phyloP scores from a whole-genome alignment of 1,140 invertebrate species.

The Acromyrmex charruanus region DNA sequence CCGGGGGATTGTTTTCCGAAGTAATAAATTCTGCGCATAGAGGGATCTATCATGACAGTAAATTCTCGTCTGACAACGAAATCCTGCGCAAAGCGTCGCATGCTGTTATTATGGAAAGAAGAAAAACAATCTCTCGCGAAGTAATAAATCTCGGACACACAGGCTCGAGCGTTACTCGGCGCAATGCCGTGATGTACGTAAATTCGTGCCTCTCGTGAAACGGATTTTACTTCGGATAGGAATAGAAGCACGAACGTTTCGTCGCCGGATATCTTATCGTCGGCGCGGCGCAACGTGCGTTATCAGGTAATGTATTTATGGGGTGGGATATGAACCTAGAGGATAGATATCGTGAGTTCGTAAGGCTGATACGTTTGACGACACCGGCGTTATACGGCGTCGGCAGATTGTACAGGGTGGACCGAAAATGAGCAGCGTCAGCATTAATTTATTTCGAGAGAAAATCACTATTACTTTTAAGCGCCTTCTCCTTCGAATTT shows the following conservation, averaged over 20 bases:
- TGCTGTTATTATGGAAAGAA: slow-evolving; percentile 52
- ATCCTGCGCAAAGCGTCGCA: slow-evolving; percentile 28
- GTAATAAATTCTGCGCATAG: slow-evolving; percentile 54
- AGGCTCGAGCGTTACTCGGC: not conserved
- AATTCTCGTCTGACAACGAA: slow-evolving; percentile 48
- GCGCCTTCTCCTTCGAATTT: not conserved
- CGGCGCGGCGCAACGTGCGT: slow-evolving; percentile 73
- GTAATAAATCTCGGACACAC: slow-evolving; percentile 42
- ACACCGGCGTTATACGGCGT: slow-evolving; percentile 30
- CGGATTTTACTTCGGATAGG: slow-evolving; percentile 4
- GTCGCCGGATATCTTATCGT: slow-evolving; percentile 82
- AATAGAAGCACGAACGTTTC: slow-evolving; percentile 56
- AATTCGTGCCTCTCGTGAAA: slow-evolving; percentile 40
- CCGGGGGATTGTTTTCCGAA: slow-evolving; percentile 40
- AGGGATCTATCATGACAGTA: slow-evolving; percentile 37
- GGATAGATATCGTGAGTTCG: slow-evolving; percentile 75
- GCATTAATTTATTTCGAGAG: not conserved
- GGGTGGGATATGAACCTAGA: slow-evolving; percentile 80
- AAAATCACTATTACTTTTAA: not conserved
- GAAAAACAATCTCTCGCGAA: slow-evolving; percentile 55
- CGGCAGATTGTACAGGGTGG: slow-evolving; percentile 20
- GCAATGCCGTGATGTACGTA: slow-evolving; percentile 6
- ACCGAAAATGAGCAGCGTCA: slow-evolving; percentile 16
- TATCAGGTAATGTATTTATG: slow-evolving; percentile 85
- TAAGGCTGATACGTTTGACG: slow-evolving; percentile 63